Evolutionary conservation across 2,888 invertebrate species (phyloP), one percentile per base, ranked within the genome.

Genomic region (Caenorhabditis imperialis): DNA sequence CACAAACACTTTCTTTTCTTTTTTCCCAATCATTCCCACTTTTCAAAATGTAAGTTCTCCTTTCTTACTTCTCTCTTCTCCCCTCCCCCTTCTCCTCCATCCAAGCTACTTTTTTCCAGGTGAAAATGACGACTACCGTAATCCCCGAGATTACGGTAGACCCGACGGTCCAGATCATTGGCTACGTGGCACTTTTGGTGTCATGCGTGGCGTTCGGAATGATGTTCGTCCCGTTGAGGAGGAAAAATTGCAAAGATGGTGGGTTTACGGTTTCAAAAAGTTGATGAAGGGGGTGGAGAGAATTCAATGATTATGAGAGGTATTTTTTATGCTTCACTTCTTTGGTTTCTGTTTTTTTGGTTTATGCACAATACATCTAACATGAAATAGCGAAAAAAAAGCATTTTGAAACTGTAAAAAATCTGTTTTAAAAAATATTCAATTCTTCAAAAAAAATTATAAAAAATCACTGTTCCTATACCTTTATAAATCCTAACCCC

Each of bases 211-310:
- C 79, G 22, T 86, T 86, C 57, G 86, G 86, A 1, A 81, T 79
- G 16, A 84, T 85, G 85, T 86, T 86, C 55, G 81, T 79, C 37
- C 86, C 86, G 8, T 63, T 86, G 75, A 77, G 79, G 50, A 54
- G 62, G 1, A 57, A 61, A 3, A 80, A 85, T 57, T 78, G 82
- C 42, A 78, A 71, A 72, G 86, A 86, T 54, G 85, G 84, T 83
- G n/a, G 53, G 72, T 63, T 48, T 20, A 20, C 23, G 25, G 2
- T 20, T 8, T 3, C 40, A 7, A 14, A 44, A 30, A 30, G 6
- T 30, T 30, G 10, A 30, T 30, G 30, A 30, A 30, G 10, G 10
- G 7, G 6, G 30, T 30, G 30, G 30, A 6, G 10, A 30, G 10
- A 30, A 30, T 30, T 30, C 30, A 30, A 30, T 22, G 3, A 37